Percentiles rank a stretch among this genome's conserved stretches.
These are phyloP conservation scores for Caenorhabditis briggsae DNA, from an alignment of 1,140 invertebrate genomes.

Conservation along the genomic window DNA sequence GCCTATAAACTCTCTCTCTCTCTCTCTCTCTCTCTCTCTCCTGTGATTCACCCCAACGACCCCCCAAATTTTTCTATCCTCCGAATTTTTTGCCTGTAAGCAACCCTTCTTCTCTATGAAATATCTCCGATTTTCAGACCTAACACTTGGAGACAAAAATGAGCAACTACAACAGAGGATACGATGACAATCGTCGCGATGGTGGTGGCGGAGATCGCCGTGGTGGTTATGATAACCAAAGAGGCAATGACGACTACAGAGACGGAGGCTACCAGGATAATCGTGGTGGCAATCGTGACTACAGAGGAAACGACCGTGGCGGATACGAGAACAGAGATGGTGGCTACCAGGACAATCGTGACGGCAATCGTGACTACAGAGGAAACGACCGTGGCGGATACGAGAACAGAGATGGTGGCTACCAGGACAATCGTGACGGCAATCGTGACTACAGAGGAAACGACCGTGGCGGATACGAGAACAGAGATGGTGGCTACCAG, in stretches of 20 bases:
- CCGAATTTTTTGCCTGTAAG: too few relatives aligned
- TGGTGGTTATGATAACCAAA: neutral
- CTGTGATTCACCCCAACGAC: too few relatives aligned
- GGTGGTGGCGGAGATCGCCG: too few relatives aligned
- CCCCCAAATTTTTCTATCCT: too few relatives aligned
- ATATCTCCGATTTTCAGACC: too few relatives aligned
- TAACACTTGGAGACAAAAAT: too few relatives aligned
- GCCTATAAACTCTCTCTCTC: too few relatives aligned
- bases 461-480: neutral
- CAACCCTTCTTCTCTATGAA: too few relatives aligned
- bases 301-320: neutral
- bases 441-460: neutral
- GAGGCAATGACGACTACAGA: neutral
- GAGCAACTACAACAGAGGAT: neutral
- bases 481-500: neutral
- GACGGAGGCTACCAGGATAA: neutral
- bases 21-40: too few relatives aligned
- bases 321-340: neutral
- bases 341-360: neutral
- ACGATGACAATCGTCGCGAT: neutral
- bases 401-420: neutral
- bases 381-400: too few relatives aligned
- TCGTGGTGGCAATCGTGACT: too few relatives aligned
- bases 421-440: neutral
- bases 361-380: too few relatives aligned